Evolutionary conservation across 2,113 vertebrate genomes (phyloP).

Genomic region (Epinephelus moara): DNA sequence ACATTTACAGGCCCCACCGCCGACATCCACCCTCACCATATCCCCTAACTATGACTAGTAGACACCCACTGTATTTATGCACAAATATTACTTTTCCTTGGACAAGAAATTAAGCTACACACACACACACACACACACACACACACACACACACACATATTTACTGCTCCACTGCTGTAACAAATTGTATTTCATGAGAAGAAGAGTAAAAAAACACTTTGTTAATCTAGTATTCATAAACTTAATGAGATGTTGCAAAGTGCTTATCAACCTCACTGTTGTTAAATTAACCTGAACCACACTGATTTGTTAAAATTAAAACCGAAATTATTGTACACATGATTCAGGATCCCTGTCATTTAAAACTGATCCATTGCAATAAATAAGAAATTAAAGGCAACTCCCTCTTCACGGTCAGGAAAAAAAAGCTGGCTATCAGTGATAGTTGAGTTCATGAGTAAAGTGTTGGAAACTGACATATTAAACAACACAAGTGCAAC

Average conservation of each 20-base stretch:
- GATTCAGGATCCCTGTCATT: neutral
- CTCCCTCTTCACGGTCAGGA: neutral
- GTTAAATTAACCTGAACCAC: too few relatives aligned
- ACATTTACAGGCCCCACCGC: too few relatives aligned
- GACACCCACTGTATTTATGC: too few relatives aligned
- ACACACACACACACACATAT: neutral
- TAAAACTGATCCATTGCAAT: neutral
- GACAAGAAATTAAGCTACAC: neutral
- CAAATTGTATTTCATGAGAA: neutral
- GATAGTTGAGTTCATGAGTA: neutral
- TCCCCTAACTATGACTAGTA: too few relatives aligned
- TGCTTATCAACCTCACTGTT: too few relatives aligned
- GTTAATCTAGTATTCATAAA: too few relatives aligned
- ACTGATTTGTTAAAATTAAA: too few relatives aligned
- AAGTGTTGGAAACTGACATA: neutral
- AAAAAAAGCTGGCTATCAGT: neutral
- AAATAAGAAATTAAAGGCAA: neutral
- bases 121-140: too few relatives aligned
- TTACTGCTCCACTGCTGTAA: neutral
- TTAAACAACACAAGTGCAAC: too few relatives aligned
- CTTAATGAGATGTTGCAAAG: too few relatives aligned
- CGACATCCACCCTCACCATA: too few relatives aligned
- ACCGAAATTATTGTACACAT: neutral
- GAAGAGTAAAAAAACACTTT: neutral
- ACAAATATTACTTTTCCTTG: neutral